phyloP scores from a whole-genome alignment of 2,113 vertebrate species.

The Oreotrochilus melanogaster region DNA sequence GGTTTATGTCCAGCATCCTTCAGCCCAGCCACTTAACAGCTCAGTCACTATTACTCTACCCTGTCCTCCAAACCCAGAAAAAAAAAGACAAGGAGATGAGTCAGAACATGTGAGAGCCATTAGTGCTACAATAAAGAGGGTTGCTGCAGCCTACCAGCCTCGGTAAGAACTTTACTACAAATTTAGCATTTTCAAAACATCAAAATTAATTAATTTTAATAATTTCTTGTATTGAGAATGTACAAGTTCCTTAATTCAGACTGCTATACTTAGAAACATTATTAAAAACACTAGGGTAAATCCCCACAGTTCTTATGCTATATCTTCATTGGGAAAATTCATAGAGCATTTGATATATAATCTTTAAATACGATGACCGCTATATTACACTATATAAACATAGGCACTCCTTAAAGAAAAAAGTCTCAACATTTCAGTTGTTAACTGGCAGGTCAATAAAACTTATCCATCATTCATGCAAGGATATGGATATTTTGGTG shows the following conservation, averaged over 20 bases:
- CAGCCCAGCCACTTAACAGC: slow-evolving; percentile 77
- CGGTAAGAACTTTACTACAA: slow-evolving; percentile 42
- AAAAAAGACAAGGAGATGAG: slow-evolving; percentile 67
- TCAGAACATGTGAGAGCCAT: slow-evolving; percentile 36
- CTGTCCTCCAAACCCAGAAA: slow-evolving; percentile 82
- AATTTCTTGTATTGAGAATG: neutral
- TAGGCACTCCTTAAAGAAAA: neutral
- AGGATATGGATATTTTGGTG: neutral
- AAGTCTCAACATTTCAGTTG: neutral
- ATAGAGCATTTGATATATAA: neutral
- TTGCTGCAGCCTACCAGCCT: neutral
- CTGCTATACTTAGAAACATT: neutral
- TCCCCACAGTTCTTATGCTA: neutral
- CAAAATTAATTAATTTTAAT: neutral
- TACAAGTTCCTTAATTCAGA: neutral
- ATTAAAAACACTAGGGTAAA: neutral
- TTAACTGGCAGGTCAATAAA: neutral
- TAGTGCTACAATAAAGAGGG: slow-evolving; percentile 31
- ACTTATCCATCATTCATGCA: neutral
- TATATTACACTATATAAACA: neutral
- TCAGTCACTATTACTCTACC: slow-evolving; percentile 81
- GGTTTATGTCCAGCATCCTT: slow-evolving; percentile 81
- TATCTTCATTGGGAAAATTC: neutral
- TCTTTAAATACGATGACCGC: neutral
- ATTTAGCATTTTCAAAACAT: neutral